Evolutionary conservation across 2,797 vertebrate genomes (phyloP).

Genomic region (Protosalanx chinensis): DNA sequence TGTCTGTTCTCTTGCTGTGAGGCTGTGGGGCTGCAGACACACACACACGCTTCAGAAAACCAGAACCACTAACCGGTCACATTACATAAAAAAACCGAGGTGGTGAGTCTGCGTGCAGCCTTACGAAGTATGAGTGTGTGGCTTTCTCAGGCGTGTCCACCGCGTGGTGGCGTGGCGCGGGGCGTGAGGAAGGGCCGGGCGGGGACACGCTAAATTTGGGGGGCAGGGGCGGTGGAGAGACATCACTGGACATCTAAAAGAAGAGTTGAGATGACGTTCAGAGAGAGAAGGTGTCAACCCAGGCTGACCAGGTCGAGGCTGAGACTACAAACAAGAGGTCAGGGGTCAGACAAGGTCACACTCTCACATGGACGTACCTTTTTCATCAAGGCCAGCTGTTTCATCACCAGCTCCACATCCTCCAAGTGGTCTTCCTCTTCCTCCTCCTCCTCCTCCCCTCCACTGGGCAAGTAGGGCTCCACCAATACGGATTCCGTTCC

Average conservation of each 20-base stretch:
- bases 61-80: too few relatives aligned
- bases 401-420: slow-evolving; percentile 63
- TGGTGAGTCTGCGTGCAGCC: slow-evolving; percentile 18
- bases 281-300: neutral
- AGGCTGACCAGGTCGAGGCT: neutral
- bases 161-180: slow-evolving; percentile 14
- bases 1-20: slow-evolving; percentile 12
- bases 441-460: neutral
- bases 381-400: slow-evolving; percentile 66
- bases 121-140: slow-evolving; percentile 37
- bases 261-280: neutral
- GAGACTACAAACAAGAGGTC: neutral
- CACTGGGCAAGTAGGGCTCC: slow-evolving; percentile 53
- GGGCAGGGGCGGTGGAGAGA: slow-evolving; percentile 57
- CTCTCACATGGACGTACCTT: slow-evolving; percentile 48
- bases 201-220: slow-evolving; percentile 46
- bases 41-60: too few relatives aligned
- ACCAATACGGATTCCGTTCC: slow-evolving; percentile 75
- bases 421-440: slow-evolving; percentile 62
- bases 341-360: neutral
- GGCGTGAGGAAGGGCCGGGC: slow-evolving; percentile 25
- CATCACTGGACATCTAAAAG: slow-evolving; percentile 55
- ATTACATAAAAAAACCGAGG: neutral
- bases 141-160: slow-evolving; percentile 23
- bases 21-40: slow-evolving; percentile 32